These are phyloP conservation scores for Silurus meridionalis DNA, from an alignment of 2,113 vertebrate genomes.

Conservation along the genomic window DNA sequence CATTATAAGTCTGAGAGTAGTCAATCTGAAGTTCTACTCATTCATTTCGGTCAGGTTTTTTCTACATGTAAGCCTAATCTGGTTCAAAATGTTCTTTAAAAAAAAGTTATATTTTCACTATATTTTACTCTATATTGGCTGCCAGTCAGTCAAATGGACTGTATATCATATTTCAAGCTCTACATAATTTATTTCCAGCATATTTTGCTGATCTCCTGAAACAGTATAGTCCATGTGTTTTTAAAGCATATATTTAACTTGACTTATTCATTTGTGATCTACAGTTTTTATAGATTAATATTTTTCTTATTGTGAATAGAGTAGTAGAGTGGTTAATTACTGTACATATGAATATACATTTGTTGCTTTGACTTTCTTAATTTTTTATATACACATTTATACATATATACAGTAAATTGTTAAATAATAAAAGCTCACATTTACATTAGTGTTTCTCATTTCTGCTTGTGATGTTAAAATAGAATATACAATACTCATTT, in stretches of 20 bases:
- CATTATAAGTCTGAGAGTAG: not conserved
- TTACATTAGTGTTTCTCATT: not conserved
- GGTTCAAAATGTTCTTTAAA: not conserved
- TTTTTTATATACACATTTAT: not conserved
- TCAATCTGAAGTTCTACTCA: not conserved
- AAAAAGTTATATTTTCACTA: not conserved
- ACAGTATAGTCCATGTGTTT: not conserved
- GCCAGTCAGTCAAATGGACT: not conserved
- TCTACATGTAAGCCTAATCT: not conserved
- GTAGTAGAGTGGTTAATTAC: not conserved
- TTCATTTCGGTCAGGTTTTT: not conserved
- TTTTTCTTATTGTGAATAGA: not conserved
- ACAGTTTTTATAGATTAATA: not conserved
- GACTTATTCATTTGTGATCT: not conserved
- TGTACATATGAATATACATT: not conserved
- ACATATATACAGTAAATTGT: not conserved
- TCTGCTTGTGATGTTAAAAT: conserved; percentile 13
- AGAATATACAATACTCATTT: not conserved
- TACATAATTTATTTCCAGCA: not conserved
- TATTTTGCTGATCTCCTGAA: not conserved
- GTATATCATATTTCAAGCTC: not conserved
- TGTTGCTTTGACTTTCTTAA: not conserved
- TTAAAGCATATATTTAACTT: not conserved
- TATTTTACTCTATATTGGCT: not conserved
- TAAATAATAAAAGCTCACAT: conserved; percentile 11